Evolutionary conservation across 2,888 invertebrate genomes (phyloP).

Genomic region (Drosophila incognita): DNA sequence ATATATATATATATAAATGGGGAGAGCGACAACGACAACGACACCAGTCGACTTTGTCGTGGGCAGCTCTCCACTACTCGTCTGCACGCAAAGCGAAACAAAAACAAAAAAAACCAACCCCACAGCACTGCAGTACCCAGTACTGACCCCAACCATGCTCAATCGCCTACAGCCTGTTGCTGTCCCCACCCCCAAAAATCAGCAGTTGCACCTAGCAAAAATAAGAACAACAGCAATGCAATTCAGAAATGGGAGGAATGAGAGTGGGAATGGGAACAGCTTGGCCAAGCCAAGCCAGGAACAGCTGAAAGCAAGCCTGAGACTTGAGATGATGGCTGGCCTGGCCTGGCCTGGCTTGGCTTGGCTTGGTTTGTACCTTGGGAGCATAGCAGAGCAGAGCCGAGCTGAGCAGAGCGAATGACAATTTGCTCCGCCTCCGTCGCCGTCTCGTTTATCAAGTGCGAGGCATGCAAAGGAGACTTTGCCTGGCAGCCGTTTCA

Average conservation of each 20-base stretch:
- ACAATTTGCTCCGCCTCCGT: constrained; percentile 82
- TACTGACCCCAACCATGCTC: constrained; percentile 36
- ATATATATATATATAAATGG: constrained; percentile 9
- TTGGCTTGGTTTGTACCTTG: constrained; percentile 39
- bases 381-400: constrained; percentile 1
- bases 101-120: constrained; percentile 60
- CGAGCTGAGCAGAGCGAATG: constrained; percentile 45
- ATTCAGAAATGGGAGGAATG: background rate
- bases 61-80: constrained; percentile 50
- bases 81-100: constrained; percentile 3
- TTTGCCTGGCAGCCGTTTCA: constrained; percentile 34
- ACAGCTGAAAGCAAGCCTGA: constrained; percentile 25
- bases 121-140: constrained; percentile 32
- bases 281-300: constrained; percentile 29
- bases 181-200: constrained; percentile 18
- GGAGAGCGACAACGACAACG: constrained; percentile 30
- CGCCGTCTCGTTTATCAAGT: constrained; percentile 77
- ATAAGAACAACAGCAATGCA: constrained; percentile 9
- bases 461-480: constrained; percentile 74
- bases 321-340: constrained; percentile 47
- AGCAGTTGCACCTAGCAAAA: constrained; percentile 42
- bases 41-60: constrained; percentile 28
- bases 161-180: constrained; percentile 65
- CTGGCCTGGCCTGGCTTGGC: background rate
- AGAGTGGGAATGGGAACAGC: constrained; percentile 24